phyloP scores from a whole-genome alignment of 2,113 vertebrate genomes.

The Myrmecobius fasciatus region DNA sequence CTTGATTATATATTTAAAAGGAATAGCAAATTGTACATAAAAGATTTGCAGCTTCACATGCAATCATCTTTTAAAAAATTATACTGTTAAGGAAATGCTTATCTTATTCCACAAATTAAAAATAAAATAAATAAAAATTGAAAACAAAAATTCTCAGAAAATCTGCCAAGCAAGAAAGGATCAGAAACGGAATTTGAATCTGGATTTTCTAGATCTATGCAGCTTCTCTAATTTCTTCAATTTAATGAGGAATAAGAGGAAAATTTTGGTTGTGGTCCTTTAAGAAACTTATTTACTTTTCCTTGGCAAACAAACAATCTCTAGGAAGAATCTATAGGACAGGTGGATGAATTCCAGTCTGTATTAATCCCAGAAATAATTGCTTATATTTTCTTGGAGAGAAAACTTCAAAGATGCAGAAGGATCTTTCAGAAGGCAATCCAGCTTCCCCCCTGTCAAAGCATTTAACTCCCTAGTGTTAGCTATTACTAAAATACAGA shows the following conservation, averaged over 20 bases:
- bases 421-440: neutral
- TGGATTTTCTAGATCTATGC: neutral
- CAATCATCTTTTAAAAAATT: neutral
- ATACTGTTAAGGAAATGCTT: neutral
- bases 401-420: conserved; percentile 38
- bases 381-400: neutral
- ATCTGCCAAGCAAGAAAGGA: neutral
- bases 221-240: neutral
- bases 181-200: neutral
- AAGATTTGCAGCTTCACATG: too few species aligned
- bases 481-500: neutral
- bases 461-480: neutral
- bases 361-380: conserved; percentile 32
- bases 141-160: neutral
- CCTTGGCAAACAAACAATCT: neutral
- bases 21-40: neutral
- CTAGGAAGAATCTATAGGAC: neutral
- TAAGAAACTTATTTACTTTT: conserved; percentile 7
- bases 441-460: neutral
- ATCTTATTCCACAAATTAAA: neutral
- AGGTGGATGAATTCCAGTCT: neutral
- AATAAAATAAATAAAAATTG: neutral
- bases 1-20: neutral
- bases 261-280: neutral
- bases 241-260: neutral